These are phyloP conservation scores for Leptopilina syphax DNA, from an alignment of 2,888 invertebrate genomes.

Conservation along the genomic window DNA sequence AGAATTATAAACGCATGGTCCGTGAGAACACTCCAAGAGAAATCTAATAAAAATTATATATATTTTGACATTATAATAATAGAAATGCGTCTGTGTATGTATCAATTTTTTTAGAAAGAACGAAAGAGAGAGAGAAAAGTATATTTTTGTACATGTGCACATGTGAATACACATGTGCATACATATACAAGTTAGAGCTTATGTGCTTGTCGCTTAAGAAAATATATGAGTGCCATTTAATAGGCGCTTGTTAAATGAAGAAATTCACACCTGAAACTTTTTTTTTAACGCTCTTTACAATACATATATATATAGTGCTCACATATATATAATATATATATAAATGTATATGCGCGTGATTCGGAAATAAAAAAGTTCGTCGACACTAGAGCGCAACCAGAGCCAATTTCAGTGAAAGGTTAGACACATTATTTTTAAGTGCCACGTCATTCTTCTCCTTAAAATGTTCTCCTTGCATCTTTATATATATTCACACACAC, in stretches of 20 bases:
- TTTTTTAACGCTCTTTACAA: neutral
- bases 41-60: too few relatives aligned
- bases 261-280: slow-evolving; percentile 8
- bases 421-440: slow-evolving; percentile 45
- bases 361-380: slow-evolving; percentile 57
- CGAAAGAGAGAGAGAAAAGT: too few relatives aligned
- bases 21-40: too few relatives aligned
- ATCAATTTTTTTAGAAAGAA: too few relatives aligned
- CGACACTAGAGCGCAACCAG: slow-evolving; percentile 50
- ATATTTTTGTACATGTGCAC: too few relatives aligned
- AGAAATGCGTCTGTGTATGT: too few relatives aligned
- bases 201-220: neutral
- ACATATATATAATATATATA: too few relatives aligned
- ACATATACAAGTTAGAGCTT: too few relatives aligned
- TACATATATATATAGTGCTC: too few relatives aligned
- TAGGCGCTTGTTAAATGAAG: neutral
- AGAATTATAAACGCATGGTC: too few relatives aligned
- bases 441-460: slow-evolving; percentile 32
- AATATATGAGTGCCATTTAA: slow-evolving; percentile 7
- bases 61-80: too few relatives aligned
- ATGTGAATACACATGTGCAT: too few relatives aligned
- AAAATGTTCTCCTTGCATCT: slow-evolving; percentile 16
- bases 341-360: neutral
- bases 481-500: neutral
- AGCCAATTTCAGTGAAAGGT: slow-evolving; percentile 60